These are phyloP conservation scores for Ochropleura plecta DNA, from an alignment of 2,888 invertebrate species.

Conservation along the genomic window DNA sequence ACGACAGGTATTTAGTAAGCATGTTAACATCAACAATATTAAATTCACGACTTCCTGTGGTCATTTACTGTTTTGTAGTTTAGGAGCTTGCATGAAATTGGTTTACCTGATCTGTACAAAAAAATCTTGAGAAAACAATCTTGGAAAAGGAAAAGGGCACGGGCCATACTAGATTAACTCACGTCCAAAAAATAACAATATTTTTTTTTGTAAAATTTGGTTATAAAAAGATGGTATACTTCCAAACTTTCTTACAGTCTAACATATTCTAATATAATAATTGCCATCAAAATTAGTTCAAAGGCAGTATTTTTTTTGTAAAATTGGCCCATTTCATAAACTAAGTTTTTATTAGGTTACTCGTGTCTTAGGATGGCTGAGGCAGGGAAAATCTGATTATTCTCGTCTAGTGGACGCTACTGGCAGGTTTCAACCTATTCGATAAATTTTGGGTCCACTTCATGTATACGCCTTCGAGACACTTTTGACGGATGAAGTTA, in stretches of 20 bases:
- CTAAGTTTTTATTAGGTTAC: not conserved
- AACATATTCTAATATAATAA: too few species aligned
- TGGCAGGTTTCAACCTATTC: not conserved
- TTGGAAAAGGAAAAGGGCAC: not conserved
- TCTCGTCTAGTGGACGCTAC: not conserved
- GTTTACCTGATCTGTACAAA: not conserved
- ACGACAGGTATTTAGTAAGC: constrained; percentile 51
- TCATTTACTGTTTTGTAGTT: constrained; percentile 22
- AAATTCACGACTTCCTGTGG: constrained; percentile 45
- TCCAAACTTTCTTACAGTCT: too few species aligned
- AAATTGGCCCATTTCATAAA: not conserved
- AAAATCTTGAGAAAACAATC: not conserved
- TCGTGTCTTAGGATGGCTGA: not conserved
- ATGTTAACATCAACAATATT: constrained; percentile 49
- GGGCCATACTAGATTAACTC: too few species aligned
- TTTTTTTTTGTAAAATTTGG: too few species aligned
- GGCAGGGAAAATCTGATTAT: not conserved
- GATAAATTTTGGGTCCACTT: not conserved
- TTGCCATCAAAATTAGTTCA: too few species aligned
- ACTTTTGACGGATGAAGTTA: not conserved
- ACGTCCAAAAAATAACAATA: too few species aligned
- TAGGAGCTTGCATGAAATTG: constrained; percentile 11
- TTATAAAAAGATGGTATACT: too few species aligned
- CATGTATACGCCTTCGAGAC: not conserved
- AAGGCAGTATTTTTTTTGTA: not conserved